Evolutionary conservation across 2,113 vertebrate genomes (phyloP).

Genomic region (Etia nguti): DNA sequence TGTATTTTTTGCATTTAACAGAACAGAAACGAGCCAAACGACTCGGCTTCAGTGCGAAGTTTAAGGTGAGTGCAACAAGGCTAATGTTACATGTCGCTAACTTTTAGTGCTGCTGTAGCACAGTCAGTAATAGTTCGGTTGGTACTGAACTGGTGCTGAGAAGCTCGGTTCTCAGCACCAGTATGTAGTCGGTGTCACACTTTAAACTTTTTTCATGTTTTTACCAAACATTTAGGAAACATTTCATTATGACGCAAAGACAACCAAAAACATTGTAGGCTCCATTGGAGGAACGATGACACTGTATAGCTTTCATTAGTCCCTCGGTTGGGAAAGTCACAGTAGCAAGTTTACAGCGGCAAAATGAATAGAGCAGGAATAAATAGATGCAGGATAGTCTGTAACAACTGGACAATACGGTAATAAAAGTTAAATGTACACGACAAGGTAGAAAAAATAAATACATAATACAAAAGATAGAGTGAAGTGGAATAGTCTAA

Average conservation of each 20-base stretch:
- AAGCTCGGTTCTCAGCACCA: background rate
- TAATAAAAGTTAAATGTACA: background rate
- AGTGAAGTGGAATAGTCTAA: too few relatives aligned
- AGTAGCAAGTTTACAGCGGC: background rate
- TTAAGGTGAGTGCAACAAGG: conserved; percentile 35
- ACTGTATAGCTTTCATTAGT: background rate
- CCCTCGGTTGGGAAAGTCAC: background rate
- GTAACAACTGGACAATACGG: background rate
- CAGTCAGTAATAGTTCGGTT: background rate
- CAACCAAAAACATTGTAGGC: background rate
- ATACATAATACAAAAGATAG: too few relatives aligned
- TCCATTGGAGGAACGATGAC: background rate
- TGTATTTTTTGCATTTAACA: conserved; percentile 33
- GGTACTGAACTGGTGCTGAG: background rate
- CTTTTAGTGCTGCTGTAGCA: background rate
- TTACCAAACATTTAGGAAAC: background rate
- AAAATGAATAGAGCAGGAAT: background rate
- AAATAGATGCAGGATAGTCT: background rate
- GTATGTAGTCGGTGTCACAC: background rate
- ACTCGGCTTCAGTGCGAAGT: conserved; percentile 55
- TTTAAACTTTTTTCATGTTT: background rate
- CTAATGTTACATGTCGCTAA: background rate
- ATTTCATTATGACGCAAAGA: background rate
- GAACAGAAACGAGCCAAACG: conserved; percentile 74
- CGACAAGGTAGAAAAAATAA: too few relatives aligned